Base-by-base conservation (phyloP, 2,888 invertebrate species). In the Cerceris ruficornis region DNA sequence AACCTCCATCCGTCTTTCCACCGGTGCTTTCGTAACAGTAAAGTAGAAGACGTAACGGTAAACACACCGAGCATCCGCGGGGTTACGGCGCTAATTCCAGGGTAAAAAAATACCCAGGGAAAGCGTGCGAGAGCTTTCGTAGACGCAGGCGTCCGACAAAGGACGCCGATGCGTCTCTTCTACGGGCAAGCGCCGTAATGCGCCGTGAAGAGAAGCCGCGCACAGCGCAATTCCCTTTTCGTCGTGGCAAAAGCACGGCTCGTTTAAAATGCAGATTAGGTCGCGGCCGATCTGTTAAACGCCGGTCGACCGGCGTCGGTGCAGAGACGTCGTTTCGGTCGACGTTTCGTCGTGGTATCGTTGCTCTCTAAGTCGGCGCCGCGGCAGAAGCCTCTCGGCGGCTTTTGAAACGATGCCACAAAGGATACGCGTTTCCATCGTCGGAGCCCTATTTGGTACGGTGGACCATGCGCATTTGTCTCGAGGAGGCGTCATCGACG, bases 201-300 rank as follows among this genome's bases (percentile, higher is more conserved):
- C 49, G 61, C 15, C 61, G 60, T 39, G 67, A 67, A 58, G 15
- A 70, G 55, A 65, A 28, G 46, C 75, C 8, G 55, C 61, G 15
- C 42, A 49, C 50, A 15, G 57, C 46, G 49, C 57, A 64, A 65
- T 70, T 60, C 46, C 46, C 43, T 57, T 52, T 49, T 50, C n/a
- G 46, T 50, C 41, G 41, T n/a, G 13, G 17, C 64, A 17, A 80
- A 72, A 72, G 80, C 68, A 81, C 71, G 76, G 69, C 83, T 89
- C 88, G 88, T 89, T 90, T 89, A 89, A 90, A 89, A 90, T 90
- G 90, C 89, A 89, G 88, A 90, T 90, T 88, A 88, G 87, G 76
- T 81, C 77, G 73, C 81, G 67, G 67, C 82, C 81, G 84, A 81
- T 75, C 83, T 83, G 85, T 84, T 76, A 28, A 82, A 60, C 69